Conservation (phyloP, 2,888 invertebrate genomes). For the Mylabris sibirica region DNA sequence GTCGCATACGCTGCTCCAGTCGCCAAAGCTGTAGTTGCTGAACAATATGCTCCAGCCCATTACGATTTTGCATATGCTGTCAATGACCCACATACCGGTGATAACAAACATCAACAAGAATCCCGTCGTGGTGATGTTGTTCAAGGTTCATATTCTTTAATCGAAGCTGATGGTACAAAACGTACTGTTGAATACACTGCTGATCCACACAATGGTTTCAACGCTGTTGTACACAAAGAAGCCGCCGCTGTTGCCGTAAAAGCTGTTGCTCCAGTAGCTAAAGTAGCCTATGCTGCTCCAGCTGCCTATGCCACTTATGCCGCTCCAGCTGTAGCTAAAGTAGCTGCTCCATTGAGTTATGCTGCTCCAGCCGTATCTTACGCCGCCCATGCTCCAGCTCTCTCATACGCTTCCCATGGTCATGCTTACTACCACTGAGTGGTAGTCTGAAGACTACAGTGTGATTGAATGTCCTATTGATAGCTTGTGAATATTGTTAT, state of each 20-base stretch:
- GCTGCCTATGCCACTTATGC: slow-evolving; percentile 51
- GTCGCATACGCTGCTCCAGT: slow-evolving; percentile 21
- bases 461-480: slow-evolving; percentile 30
- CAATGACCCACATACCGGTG: slow-evolving; percentile 52
- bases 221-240: slow-evolving; percentile 64
- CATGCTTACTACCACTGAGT: slow-evolving; percentile 38
- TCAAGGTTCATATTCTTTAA: slow-evolving; percentile 62
- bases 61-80: slow-evolving; percentile 59
- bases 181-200: slow-evolving; percentile 64
- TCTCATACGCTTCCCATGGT: slow-evolving; percentile 26
- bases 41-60: slow-evolving; percentile 59
- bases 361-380: slow-evolving; percentile 30
- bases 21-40: slow-evolving; percentile 60
- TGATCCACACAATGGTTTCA: slow-evolving; percentile 64
- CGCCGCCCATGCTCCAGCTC: slow-evolving; percentile 32
- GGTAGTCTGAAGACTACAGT: slow-evolving; percentile 14
- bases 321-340: slow-evolving; percentile 34
- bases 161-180: slow-evolving; percentile 64
- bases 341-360: slow-evolving; percentile 38
- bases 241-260: slow-evolving; percentile 56
- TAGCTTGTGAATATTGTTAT: slow-evolving; percentile 30
- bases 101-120: slow-evolving; percentile 54
- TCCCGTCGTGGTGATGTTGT: slow-evolving; percentile 62
- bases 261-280: slow-evolving; percentile 54
- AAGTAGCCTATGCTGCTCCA: slow-evolving; percentile 51